A percentile compares a stretch with the other conserved stretches of the same genome.
phyloP scores from a whole-genome alignment of 2,797 vertebrate genomes.

The Uromys caudimaculatus region DNA sequence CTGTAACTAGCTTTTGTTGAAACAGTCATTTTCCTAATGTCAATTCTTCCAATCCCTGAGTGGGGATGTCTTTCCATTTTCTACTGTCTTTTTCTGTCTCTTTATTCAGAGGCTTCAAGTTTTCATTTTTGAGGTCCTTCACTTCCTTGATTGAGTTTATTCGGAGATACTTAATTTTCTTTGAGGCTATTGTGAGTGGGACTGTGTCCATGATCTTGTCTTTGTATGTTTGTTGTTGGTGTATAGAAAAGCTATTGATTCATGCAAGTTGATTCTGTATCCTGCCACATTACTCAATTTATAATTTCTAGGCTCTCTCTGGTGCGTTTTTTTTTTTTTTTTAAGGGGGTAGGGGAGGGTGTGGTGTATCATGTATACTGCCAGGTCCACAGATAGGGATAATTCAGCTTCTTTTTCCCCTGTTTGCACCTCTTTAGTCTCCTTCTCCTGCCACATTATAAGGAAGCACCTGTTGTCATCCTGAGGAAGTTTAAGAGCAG shows the following conservation, averaged over 20 bases:
- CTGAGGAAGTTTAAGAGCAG: conserved; percentile 31
- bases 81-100: neutral
- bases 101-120: neutral
- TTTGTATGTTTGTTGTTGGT: neutral
- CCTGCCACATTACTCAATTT: neutral
- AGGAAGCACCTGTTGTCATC: neutral
- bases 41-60: neutral
- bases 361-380: neutral
- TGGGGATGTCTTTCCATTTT: neutral
- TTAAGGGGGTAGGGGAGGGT: neutral
- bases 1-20: neutral
- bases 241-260: neutral
- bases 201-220: neutral
- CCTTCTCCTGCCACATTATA: neutral
- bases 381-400: neutral
- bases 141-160: neutral
- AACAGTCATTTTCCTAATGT: neutral
- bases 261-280: neutral
- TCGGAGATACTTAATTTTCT: neutral
- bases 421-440: neutral
- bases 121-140: neutral
- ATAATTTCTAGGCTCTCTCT: neutral
- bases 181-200: neutral
- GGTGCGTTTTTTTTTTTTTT: no score
- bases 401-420: neutral